phyloP scores from a whole-genome alignment of 2,797 vertebrate species.

The Sandelia bainsii region DNA sequence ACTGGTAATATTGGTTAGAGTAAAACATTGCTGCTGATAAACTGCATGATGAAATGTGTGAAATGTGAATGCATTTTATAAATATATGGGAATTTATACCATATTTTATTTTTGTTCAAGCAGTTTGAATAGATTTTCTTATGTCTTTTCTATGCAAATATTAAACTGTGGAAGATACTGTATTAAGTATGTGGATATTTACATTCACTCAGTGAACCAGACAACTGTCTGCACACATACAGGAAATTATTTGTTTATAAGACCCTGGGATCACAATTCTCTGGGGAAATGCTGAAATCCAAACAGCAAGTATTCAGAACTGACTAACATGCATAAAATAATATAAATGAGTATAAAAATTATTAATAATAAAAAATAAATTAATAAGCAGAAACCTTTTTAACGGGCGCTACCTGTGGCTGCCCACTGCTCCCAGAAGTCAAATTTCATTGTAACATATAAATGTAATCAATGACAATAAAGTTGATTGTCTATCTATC shows the following conservation, averaged over 20 bases:
- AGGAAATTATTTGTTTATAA: slow-evolving; percentile 54
- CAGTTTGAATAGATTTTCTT: slow-evolving; percentile 1
- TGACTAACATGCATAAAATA: neutral
- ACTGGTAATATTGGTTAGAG: slow-evolving; percentile 24
- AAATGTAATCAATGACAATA: no score
- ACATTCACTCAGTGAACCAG: slow-evolving; percentile 19
- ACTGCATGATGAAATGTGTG: slow-evolving; percentile 50
- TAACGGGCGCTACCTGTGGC: no score
- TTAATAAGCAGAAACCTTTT: neutral
- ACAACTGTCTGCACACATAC: slow-evolving; percentile 26
- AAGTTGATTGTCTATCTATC: no score
- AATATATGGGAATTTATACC: neutral
- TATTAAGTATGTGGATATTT: slow-evolving; percentile 9
- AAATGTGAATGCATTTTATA: slow-evolving; percentile 51
- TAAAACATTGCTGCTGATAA: slow-evolving; percentile 49
- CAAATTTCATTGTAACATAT: no score
- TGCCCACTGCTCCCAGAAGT: no score
- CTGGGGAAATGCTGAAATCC: slow-evolving; percentile 20
- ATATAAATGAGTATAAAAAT: neutral
- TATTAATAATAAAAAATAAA: neutral
- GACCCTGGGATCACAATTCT: slow-evolving; percentile 27
- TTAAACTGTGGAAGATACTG: slow-evolving; percentile 1
- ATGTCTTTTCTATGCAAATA: neutral
- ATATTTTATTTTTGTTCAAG: slow-evolving; percentile 12
- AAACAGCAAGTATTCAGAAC: slow-evolving; percentile 7